phyloP scores from a whole-genome alignment of 2,888 invertebrate species.

The Melieria omissa region DNA sequence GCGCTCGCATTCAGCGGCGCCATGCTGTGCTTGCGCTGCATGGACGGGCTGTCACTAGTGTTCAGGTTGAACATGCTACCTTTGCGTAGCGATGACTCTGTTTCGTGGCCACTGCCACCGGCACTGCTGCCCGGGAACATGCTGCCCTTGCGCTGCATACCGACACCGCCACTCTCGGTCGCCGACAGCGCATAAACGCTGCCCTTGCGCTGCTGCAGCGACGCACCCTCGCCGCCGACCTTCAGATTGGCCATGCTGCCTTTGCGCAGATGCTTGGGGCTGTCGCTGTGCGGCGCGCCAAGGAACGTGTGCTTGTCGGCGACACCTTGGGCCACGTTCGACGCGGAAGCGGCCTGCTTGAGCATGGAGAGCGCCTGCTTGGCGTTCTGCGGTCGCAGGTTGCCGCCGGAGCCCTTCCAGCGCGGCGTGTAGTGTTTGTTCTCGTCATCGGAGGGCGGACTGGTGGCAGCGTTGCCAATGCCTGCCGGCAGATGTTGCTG shows the following conservation, averaged over 20 bases:
- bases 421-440: slow-evolving; percentile 61
- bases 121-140: slow-evolving; percentile 33
- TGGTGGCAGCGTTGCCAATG: slow-evolving; percentile 68
- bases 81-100: slow-evolving; percentile 47
- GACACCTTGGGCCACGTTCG: slow-evolving; percentile 57
- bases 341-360: slow-evolving; percentile 62
- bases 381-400: slow-evolving; percentile 57
- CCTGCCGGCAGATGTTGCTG: slow-evolving; percentile 57
- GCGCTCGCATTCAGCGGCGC: slow-evolving; percentile 45
- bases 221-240: slow-evolving; percentile 19
- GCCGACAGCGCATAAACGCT: slow-evolving; percentile 54
- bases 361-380: slow-evolving; percentile 61
- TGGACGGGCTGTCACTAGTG: slow-evolving; percentile 47
- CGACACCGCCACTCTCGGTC: slow-evolving; percentile 28
- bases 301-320: slow-evolving; percentile 34
- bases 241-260: slow-evolving; percentile 57
- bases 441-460: slow-evolving; percentile 72
- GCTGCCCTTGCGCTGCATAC: slow-evolving; percentile 47
- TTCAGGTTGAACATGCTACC: slow-evolving; percentile 51
- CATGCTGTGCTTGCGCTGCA: slow-evolving; percentile 56
- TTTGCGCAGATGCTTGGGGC: slow-evolving; percentile 49
- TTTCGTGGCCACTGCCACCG: slow-evolving; percentile 18
- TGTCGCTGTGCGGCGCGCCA: slow-evolving; percentile 46
- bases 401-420: slow-evolving; percentile 65
- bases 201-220: slow-evolving; percentile 50